Conservation (phyloP, 2,113 vertebrate species). For the Etheostoma cragini region DNA sequence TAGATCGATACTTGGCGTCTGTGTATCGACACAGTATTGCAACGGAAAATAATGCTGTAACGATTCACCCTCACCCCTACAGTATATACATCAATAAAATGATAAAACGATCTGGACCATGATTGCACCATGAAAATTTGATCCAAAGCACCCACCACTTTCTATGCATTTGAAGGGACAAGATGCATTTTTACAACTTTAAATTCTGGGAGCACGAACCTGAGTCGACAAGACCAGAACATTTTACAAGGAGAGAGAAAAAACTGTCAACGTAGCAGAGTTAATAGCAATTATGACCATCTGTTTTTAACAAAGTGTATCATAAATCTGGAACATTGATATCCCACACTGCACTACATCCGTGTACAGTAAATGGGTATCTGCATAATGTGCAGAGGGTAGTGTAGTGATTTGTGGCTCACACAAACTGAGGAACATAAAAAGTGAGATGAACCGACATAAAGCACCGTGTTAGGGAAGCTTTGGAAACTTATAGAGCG, state of each 20-base stretch:
- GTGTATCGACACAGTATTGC: too few relatives aligned
- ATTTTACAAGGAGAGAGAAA: neutral
- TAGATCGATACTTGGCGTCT: too few relatives aligned
- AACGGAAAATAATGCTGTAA: too few relatives aligned
- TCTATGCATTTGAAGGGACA: neutral
- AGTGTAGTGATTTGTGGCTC: slow-evolving; percentile 56
- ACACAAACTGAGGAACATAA: slow-evolving; percentile 45
- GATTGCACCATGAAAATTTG: neutral
- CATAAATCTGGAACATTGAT: slow-evolving; percentile 18
- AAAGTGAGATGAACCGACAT: slow-evolving; percentile 59
- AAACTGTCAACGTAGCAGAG: neutral
- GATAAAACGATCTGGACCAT: neutral
- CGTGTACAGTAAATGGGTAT: slow-evolving; percentile 28
- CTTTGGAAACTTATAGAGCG: slow-evolving; percentile 52
- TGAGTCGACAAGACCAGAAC: neutral
- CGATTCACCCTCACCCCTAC: too few relatives aligned
- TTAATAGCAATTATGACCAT: slow-evolving; percentile 36
- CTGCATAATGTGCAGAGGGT: slow-evolving; percentile 23
- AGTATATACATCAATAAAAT: neutral
- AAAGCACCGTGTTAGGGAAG: slow-evolving; percentile 51
- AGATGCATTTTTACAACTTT: neutral
- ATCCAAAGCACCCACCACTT: neutral
- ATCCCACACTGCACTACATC: neutral
- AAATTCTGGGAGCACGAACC: neutral
- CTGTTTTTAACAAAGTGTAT: slow-evolving; percentile 16